Percentiles rank a stretch among this genome's conserved stretches.
Conservation (phyloP, 23 tunicate genomes). For the Styela clava region DNA sequence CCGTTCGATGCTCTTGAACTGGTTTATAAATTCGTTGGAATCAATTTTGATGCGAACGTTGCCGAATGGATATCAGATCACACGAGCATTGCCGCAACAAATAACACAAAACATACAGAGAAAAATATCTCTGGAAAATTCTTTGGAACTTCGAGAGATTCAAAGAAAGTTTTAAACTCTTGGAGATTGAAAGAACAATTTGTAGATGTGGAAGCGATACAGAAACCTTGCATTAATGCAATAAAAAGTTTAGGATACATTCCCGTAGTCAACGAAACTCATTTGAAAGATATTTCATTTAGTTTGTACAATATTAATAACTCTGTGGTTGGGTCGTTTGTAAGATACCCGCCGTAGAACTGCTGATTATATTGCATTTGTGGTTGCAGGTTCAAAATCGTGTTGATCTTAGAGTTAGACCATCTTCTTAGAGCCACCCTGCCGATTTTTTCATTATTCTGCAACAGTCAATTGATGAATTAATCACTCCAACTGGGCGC, state of each 20-base stretch:
- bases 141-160: conserved; percentile 33
- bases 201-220: conserved; percentile 6
- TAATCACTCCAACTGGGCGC: too few relatives aligned
- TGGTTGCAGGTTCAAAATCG: too few relatives aligned
- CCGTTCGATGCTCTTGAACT: conserved; percentile 22
- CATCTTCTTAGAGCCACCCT: too few relatives aligned
- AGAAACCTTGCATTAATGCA: conserved; percentile 13
- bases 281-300: background rate
- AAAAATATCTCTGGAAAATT: background rate
- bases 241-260: conserved; percentile 36
- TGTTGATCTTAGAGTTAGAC: too few relatives aligned
- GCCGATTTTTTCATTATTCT: too few relatives aligned
- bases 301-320: background rate
- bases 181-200: conserved; percentile 18
- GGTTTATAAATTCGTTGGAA: conserved; percentile 40
- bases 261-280: background rate
- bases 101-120: background rate
- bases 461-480: too few relatives aligned
- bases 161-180: conserved; percentile 3
- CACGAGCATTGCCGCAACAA: background rate
- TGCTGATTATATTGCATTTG: too few relatives aligned
- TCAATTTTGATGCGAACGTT: conserved; percentile 27
- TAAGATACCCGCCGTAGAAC: too few relatives aligned
- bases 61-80: conserved; percentile 20
- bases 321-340: too few relatives aligned